Base-by-base conservation (phyloP, 1,140 invertebrate species). In the Sitodiplosis mosellana region DNA sequence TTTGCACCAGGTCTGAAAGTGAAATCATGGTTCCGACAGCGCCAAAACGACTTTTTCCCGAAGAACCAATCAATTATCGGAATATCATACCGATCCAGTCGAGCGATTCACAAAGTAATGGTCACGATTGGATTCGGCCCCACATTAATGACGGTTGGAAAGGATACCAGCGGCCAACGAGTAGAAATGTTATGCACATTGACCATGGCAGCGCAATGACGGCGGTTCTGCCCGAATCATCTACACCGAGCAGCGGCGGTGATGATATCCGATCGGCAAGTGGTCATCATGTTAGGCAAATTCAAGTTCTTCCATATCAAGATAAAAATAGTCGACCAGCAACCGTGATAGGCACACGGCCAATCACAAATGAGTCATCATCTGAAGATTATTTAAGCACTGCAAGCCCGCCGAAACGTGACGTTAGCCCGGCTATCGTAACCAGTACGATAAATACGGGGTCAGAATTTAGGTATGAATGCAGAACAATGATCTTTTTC, bases 361-460 rank as follows among this genome's bases (percentile, higher is more conserved):
- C 37, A 12, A 40, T 5, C 14, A 15, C 37, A 40, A n/a, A 27
- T 10, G 27, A 27, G 3, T 27, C 27, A 27, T 27, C 27, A 10
- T 27, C 27, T 27, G 27, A 27, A 27, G 27, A 27, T 10, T 27
- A 27, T 27, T 27, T 27, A 27, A 38, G 17, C 17, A 45, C 21
- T 27, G 22, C 21, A 27, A 45, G 22, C 22, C 19, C 10, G 20
- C 43, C 14, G 17, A 50, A 46, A n/a, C 45, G 57, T 1, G 52
- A 56, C 15, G 51, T 59, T 49, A 62, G 61, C 2, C 61, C 60
- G 1, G 54, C 58, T 12, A 63, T 64, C 12, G 19, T 63, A 12
- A 60, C 54, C 44, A 56, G 63, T 19, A 57, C 54, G 2, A 56
- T 64, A 11, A 37, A 55, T 0, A 59, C 60, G 12, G 61, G 61